Evolutionary conservation across 2,888 invertebrate species (phyloP).

Genomic region (Serrognathus titanus): DNA sequence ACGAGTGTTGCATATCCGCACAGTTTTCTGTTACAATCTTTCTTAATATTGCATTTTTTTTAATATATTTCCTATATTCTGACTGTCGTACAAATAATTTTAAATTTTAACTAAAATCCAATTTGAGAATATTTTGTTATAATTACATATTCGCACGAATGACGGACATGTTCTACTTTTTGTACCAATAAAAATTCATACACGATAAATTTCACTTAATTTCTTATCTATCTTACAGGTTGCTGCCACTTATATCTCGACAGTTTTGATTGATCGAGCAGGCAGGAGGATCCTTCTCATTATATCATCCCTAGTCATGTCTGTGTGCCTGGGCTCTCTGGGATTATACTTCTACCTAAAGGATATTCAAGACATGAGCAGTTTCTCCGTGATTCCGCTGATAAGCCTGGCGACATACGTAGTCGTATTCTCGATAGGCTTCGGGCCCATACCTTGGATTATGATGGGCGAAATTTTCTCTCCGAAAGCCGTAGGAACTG

Average conservation of each 20-base stretch:
- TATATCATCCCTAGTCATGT: conserved; percentile 58
- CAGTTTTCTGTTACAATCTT: too few species aligned
- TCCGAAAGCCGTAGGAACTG: conserved; percentile 57
- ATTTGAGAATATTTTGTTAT: too few species aligned
- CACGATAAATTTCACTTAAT: neutral
- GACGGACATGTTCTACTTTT: too few species aligned
- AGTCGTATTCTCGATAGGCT: conserved; percentile 60
- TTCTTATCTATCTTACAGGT: conserved; percentile 43
- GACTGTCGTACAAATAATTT: too few species aligned
- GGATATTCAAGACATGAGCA: conserved; percentile 27
- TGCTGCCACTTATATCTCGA: conserved; percentile 56
- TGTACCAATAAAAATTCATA: neutral
- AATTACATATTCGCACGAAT: too few species aligned
- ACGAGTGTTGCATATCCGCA: too few species aligned
- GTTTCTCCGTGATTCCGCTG: conserved; percentile 31
- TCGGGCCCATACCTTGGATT: conserved; percentile 71
- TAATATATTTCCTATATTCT: too few species aligned
- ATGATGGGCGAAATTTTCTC: conserved; percentile 68
- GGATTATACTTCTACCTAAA: conserved; percentile 46
- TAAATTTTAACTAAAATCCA: too few species aligned
- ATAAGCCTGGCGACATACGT: conserved; percentile 31
- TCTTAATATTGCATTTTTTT: too few species aligned
- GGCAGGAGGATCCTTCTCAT: conserved; percentile 63
- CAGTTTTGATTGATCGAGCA: conserved; percentile 57
- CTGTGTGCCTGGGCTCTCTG: conserved; percentile 50